Base-by-base conservation (phyloP, 2,797 vertebrate genomes). In the Centropyge bicolor region DNA sequence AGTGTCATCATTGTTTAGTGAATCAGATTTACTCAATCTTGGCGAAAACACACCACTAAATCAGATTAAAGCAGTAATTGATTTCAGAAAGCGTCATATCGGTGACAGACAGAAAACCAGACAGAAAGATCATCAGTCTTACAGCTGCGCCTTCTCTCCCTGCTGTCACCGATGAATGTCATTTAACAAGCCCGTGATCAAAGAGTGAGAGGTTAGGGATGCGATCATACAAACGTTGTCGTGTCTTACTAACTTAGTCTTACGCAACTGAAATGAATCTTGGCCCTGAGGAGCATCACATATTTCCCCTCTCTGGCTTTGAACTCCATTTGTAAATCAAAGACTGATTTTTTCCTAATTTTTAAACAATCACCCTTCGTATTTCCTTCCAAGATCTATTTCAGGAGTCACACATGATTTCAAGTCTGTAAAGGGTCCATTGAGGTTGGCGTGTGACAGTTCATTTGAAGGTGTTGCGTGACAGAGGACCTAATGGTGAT, bases 391-490 rank as follows among this genome's bases (percentile, higher is more conserved):
- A 78, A 67, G 31, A 76, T 66, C 17, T 75, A 57, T 38, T 48
- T 65, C 14, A 59, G 8, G 31, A 35, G 38, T 69, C 45, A 6
- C 75, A 85, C 63, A 49, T 10, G 1, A 49, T 48, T 64, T 74
- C 14, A 67, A 7, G 65, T 56, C 67, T 13, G n/a, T 20, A 36
- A 78, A 64, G 16, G 22, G 46, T 38, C 0, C 19, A 17, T 66
- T 75, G 8, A 60, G 2, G 14, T 13, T 55, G 60, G 20, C 4
- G 12, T 74, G 77, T 74, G 69, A 64, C 64, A 5, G 70, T 70
- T 69, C 1, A 40, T 74, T 70, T 35, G 41, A 84, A 88, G 72
- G 78, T 78, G 84, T 76, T 81, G 88, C 79, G 69, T 91, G 85
- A 89, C 84, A 87, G 45, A 43, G 70, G 46, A 46, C 22, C 79